Evolutionary conservation across 2,797 vertebrate genomes (phyloP), one percentile per base, ranked within the genome.

Genomic region (Karalla daura): DNA sequence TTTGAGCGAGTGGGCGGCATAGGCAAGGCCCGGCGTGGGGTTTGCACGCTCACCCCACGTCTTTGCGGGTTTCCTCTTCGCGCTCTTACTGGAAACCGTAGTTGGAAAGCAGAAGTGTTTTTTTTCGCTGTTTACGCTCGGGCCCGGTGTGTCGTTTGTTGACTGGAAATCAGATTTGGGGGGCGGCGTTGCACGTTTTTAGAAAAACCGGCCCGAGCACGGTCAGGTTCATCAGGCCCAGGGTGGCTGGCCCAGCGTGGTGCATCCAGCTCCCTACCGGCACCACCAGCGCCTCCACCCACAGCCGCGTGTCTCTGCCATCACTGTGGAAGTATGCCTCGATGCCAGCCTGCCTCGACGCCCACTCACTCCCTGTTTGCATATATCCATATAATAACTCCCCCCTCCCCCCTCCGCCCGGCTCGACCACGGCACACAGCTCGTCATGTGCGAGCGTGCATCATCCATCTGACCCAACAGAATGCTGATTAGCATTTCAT

Each of bases 391-490:
- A 60, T 63, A 39, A 47, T 61, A 59, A 80, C 49, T 47, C 28
- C 36, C 72, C 56, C 39, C 17, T 55, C 17, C 44, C 59, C 39
- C 46, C 59, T 36, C 45, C 15, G 0, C 63, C 67, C 49, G 13
- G 44, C 54, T 37, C 4, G 14, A 18, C 28, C 4, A 0, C 5
- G 20, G 18, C 33, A 8, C 63, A 53, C 70, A 68, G 27, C 56
- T 64, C 45, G 53, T 33, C 83, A 79, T 84, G 80, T 82, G 86
- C 73, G 24, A 64, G 65, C 43, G 41, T 64, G 76, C 52, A 73
- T 63, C 76, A 21, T 67, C 80, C 75, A 66, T 85, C 74, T 81
- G 73, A 75, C 25, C 46, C 56, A 67, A 69, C 71, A 52, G 46
- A 65, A 77, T 23, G 45, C 65, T 39, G 5, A 73, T 86, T 74